Evolutionary conservation across 1,140 invertebrate genomes (phyloP), one percentile per base, ranked within the genome.

Genomic region (Zaprionus africanus): DNA sequence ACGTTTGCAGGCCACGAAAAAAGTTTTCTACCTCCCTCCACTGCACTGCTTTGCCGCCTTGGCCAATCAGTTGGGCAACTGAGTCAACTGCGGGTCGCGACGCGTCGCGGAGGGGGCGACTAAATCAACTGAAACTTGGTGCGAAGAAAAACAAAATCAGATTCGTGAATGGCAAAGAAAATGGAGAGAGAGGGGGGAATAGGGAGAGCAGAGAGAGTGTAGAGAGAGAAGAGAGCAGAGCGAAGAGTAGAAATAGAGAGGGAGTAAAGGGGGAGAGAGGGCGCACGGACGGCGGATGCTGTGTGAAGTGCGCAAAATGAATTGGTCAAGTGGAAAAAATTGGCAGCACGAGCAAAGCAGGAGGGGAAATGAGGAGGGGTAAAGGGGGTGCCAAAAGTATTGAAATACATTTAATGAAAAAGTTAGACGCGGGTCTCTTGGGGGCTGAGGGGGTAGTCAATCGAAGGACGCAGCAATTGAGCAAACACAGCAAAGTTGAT

Each of bases 341-440:
- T 88, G 78, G 73, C 83, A 88, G 82, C 56, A 43, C 56, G 53
- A 60, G 69, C 72, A 31, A 60, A 53, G 49, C 38, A 41, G 49
- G 46, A 43, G 51, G 26, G 53, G 13, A 17, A 22, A 11, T 5
- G 43, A 38, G 49, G 17, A 4, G 31, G 31, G 31, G 9, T 9
- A 3, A 53, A 58, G 26, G 51, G 34, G n/a, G 65, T 53, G 71
- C n/a, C 51, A 78, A 88, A 90, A 90, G 84, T 88, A 88, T 88
- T 90, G 85, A 88, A 88, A 90, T 88, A 88, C 85, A 88, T 88
- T 88, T 88, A 88, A 88, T 88, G 85, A 88, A 90, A 88, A 88
- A 88, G 85, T 88, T 88, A 71, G 78, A 69, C 81, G 74, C 79
- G 75, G 78, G 61, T 76, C 76, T 69, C 81, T 0, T 34, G 31